Conservation (phyloP, 2,888 invertebrate genomes). For the Adela reaumurella region DNA sequence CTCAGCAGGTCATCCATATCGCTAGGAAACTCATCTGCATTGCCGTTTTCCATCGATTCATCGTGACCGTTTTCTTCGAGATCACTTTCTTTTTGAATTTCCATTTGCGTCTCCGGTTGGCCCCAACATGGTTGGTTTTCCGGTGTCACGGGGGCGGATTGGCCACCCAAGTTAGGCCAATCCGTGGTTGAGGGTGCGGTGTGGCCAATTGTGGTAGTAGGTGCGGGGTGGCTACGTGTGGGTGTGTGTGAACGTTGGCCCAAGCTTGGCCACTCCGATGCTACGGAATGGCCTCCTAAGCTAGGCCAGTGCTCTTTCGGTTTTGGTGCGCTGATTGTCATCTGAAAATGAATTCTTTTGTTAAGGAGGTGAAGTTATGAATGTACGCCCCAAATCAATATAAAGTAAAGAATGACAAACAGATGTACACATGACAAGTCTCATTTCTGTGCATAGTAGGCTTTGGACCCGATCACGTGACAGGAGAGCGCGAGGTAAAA, state of each 20-base stretch:
- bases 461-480: too few species aligned
- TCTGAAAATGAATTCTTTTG: background rate
- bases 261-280: too few species aligned
- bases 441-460: too few species aligned
- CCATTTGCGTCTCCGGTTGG: background rate
- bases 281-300: slow-evolving; percentile 2
- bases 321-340: background rate
- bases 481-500: too few species aligned
- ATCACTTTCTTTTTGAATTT: background rate
- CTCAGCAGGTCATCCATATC: slow-evolving; percentile 72
- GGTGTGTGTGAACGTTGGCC: too few species aligned
- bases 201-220: too few species aligned
- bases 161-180: slow-evolving; percentile 4
- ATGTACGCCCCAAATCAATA: too few species aligned
- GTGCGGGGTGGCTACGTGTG: too few species aligned
- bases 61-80: slow-evolving; percentile 10
- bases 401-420: too few species aligned
- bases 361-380: too few species aligned
- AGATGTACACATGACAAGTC: too few species aligned
- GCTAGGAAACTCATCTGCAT: slow-evolving; percentile 22
- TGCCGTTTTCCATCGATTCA: slow-evolving; percentile 14
- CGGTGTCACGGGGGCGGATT: background rate
- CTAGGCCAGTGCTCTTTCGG: slow-evolving; percentile 5
- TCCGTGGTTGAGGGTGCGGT: too few species aligned
- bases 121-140: background rate